Evolutionary conservation across 2,797 vertebrate genomes (phyloP).

Genomic region (Crenichthys baileyi): DNA sequence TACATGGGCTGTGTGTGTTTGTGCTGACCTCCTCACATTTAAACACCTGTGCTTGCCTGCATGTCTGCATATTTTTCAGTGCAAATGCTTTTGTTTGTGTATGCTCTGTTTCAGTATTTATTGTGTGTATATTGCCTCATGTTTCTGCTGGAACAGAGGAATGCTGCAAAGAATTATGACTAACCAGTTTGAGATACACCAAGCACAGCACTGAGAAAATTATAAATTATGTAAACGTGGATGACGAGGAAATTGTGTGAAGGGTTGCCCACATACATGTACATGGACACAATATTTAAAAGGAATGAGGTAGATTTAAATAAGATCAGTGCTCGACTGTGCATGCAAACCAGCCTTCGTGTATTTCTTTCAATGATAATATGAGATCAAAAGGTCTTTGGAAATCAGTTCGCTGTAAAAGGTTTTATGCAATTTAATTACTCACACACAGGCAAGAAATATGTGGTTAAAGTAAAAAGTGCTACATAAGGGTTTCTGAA

Average conservation of each 20-base stretch:
- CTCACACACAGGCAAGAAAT: not conserved
- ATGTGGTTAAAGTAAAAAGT: not conserved
- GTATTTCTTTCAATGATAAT: constrained; percentile 1
- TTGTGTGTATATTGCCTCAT: constrained; percentile 13
- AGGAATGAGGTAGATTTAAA: not conserved
- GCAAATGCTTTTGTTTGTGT: constrained; percentile 13
- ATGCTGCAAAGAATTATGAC: constrained; percentile 41
- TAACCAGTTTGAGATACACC: constrained; percentile 20
- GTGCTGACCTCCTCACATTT: constrained; percentile 23
- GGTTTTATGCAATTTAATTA: not conserved
- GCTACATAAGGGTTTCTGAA: too few species aligned
- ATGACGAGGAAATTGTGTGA: not conserved
- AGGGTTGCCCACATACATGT: not conserved
- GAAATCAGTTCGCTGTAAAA: not conserved
- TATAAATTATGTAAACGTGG: not conserved
- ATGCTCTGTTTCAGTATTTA: constrained; percentile 29
- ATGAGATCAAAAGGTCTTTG: not conserved
- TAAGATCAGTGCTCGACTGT: not conserved
- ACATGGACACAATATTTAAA: not conserved
- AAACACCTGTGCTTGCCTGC: constrained; percentile 20
- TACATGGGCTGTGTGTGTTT: not conserved
- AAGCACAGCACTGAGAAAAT: not conserved
- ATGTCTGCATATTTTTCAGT: constrained; percentile 19
- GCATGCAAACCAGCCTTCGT: not conserved
- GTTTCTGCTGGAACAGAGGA: constrained; percentile 18